Evolutionary conservation across 2,113 vertebrate genomes (phyloP).

Genomic region (Bungarus multicinctus): DNA sequence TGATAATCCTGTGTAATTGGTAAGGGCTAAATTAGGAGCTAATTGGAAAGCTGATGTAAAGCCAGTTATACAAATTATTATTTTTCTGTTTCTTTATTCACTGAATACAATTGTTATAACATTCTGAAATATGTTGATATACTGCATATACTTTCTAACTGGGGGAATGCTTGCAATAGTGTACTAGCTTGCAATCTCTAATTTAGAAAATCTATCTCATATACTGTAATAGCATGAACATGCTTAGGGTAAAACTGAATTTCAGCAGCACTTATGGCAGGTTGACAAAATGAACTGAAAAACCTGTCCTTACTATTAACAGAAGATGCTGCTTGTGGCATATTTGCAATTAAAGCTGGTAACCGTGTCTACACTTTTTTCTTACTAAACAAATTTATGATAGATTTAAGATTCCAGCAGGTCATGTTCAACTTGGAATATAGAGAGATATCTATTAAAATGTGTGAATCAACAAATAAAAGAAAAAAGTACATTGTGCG

Average conservation of each 20-base stretch:
- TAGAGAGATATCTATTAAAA: neutral
- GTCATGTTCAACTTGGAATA: neutral
- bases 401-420: neutral
- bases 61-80: neutral
- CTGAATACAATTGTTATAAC: neutral
- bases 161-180: neutral
- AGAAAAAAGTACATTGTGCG: neutral
- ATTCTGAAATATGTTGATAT: neutral
- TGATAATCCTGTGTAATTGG: neutral
- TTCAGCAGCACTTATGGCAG: neutral
- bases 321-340: neutral
- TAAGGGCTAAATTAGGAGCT: neutral
- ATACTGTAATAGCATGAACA: neutral
- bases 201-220: neutral
- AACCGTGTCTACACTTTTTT: neutral
- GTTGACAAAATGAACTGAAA: neutral
- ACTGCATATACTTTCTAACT: neutral
- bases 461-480: neutral
- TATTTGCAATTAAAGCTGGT: neutral
- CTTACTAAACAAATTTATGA: neutral
- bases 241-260: neutral
- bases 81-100: neutral
- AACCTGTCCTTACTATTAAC: neutral
- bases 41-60: neutral
- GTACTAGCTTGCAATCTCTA: neutral